Base-by-base conservation (phyloP, 2,797 vertebrate genomes). In the Heterohyrax brucei region DNA sequence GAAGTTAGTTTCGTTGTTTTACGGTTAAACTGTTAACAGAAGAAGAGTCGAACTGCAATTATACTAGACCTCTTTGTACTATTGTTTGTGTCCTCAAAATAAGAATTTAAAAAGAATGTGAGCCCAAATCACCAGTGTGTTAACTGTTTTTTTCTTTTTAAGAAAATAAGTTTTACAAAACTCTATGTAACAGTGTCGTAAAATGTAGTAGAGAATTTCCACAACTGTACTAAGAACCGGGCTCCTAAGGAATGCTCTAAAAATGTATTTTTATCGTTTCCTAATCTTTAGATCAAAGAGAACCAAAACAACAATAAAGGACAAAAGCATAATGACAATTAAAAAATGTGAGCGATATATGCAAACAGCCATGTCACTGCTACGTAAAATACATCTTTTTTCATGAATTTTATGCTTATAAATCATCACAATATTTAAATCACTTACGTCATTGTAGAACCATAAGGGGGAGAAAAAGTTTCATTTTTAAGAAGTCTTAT, bases 401-500 rank as follows among this genome's bases (percentile, higher is more conserved):
- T 1, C 7, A 56, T 30, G 3, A 7, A 68, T 62, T 90, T 76
- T 92, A 1, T 80, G 81, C 33, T 77, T 61, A 46, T 0, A 91
- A 66, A 77, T 72, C 3, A 64, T 5, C 24, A 22, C 10, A 64
- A 46, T 21, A 6, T 78, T 95, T 70, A 87, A 91, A 28, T 62
- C 18, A 59, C 28, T 77, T 92, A 76, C 0, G 44, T 14, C 10
- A 89, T 61, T 89, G 24, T 44, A 6, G 48, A 85, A 3, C 9
- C 53, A 1, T 66, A 9, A 80, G 39, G 28, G 26, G 1, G 28
- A 8, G 7, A 22, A 39, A 72, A 83, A 3, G 80, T 16, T 73
- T 68, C 26, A 93, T 88, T 94, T 46, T 50, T 50, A 93, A 81
- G 4, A 18, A 18, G 13, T 39, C 13, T 87, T 33, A 92, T 59